These are phyloP conservation scores for Penaeus monodon DNA, from an alignment of 2,888 invertebrate genomes.

Conservation along the genomic window DNA sequence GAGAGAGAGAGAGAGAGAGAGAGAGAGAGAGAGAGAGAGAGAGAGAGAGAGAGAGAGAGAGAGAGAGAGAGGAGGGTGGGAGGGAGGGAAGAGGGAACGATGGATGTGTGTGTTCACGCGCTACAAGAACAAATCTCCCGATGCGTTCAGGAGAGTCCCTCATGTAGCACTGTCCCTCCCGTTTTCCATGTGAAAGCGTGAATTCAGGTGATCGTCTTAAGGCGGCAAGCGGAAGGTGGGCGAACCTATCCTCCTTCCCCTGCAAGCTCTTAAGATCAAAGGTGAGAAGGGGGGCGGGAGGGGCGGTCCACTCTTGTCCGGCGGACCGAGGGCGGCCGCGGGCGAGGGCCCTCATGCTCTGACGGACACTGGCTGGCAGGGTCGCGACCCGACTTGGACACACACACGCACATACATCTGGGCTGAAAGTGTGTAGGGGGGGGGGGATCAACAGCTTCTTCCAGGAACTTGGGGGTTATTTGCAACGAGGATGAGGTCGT, in stretches of 20 bases:
- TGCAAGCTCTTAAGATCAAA: constrained; percentile 23
- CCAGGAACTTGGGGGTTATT: constrained; percentile 39
- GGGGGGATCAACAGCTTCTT: neutral
- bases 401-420: neutral
- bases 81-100: no score
- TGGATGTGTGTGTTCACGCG: no score
- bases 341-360: constrained; percentile 47
- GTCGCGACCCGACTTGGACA: constrained; percentile 22
- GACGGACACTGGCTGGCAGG: constrained; percentile 40
- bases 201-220: neutral
- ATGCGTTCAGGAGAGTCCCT: no score
- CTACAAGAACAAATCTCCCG: no score
- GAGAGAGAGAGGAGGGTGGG: no score
- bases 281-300: constrained; percentile 7
- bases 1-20: no score
- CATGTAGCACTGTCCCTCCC: no score
- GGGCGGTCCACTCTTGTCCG: constrained; percentile 35
- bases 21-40: no score
- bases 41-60: no score
- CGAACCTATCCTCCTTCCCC: constrained; percentile 4
- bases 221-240: no score
- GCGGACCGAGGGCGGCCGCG: constrained; percentile 39
- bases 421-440: constrained; percentile 5
- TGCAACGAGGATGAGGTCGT: constrained; percentile 17
- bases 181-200: neutral